A percentile compares a stretch with the other conserved stretches of the same genome.
These are phyloP conservation scores for Brachypterus glaber DNA, from an alignment of 2,888 invertebrate genomes.

Conservation along the genomic window DNA sequence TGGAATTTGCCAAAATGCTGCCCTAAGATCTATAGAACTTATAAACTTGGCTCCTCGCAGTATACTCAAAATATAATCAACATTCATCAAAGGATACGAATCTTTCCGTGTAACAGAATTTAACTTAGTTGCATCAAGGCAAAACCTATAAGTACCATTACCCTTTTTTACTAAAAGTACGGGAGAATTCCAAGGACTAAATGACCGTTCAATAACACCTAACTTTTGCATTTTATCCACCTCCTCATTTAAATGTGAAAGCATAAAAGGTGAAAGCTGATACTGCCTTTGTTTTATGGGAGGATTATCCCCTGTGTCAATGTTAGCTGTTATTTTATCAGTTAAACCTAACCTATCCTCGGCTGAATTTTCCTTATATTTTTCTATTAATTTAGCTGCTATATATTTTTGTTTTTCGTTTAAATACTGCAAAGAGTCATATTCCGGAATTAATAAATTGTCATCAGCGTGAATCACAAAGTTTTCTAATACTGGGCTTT, in stretches of 20 bases:
- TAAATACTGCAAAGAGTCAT: too few species aligned
- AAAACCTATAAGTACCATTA: constrained; percentile 8
- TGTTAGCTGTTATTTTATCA: constrained; percentile 6
- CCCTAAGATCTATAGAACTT: constrained; percentile 11
- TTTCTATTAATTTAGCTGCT: too few species aligned
- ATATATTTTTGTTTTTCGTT: too few species aligned
- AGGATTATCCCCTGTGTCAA: constrained; percentile 8
- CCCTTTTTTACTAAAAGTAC: constrained; percentile 10
- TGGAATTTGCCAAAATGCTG: constrained; percentile 14
- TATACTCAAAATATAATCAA: constrained; percentile 12
- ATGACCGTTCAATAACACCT: constrained; percentile 7
- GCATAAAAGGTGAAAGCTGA: constrained; percentile 9
- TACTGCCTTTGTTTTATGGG: constrained; percentile 10
- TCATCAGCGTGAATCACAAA: too few species aligned
- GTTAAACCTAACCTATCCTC: constrained; percentile 5
- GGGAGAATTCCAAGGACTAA: constrained; percentile 8
- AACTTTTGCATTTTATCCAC: constrained; percentile 6
- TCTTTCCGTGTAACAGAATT: constrained; percentile 14
- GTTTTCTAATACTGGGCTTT: too few species aligned
- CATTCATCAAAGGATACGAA: constrained; percentile 8
- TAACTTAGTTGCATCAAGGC: constrained; percentile 13
- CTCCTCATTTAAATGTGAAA: constrained; percentile 7
- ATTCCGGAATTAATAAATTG: too few species aligned
- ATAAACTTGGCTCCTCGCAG: constrained; percentile 9
- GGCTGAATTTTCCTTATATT: too few species aligned